These are phyloP conservation scores for Leucophenga montana DNA, from an alignment of 2,888 invertebrate species.

Conservation along the genomic window DNA sequence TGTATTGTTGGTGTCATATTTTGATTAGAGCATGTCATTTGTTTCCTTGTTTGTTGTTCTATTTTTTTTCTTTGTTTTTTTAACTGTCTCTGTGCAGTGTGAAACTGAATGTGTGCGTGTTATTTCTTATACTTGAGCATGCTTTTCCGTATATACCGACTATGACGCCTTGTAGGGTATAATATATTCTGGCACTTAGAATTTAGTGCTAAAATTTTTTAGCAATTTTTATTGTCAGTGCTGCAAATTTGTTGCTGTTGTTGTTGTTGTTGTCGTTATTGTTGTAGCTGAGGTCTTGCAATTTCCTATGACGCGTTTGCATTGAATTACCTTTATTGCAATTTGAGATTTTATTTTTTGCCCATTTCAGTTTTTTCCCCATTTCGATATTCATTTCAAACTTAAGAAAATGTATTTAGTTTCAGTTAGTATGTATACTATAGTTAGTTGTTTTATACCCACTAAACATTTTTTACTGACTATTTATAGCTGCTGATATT, in stretches of 20 bases:
- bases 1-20: too few relatives aligned
- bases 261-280: too few relatives aligned
- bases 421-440: too few relatives aligned
- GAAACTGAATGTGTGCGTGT: too few relatives aligned
- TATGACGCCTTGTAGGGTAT: neutral
- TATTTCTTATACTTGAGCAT: neutral
- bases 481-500: slow-evolving; percentile 4
- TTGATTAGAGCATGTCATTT: too few relatives aligned
- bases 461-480: neutral
- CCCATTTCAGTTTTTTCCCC: neutral
- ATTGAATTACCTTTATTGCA: slow-evolving; percentile 31
- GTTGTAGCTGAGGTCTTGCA: neutral
- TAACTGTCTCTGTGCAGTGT: too few relatives aligned
- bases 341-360: slow-evolving; percentile 1
- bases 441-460: too few relatives aligned
- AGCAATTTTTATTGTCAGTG: slow-evolving; percentile 2
- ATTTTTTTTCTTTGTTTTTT: too few relatives aligned
- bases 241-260: slow-evolving; percentile 1
- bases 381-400: neutral
- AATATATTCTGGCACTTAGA: neutral
- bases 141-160: neutral
- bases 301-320: slow-evolving; percentile 16
- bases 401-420: neutral
- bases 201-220: neutral
- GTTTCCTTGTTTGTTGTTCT: too few relatives aligned